phyloP scores from a whole-genome alignment of 1,140 invertebrate species.

The Drosophila subobscura region DNA sequence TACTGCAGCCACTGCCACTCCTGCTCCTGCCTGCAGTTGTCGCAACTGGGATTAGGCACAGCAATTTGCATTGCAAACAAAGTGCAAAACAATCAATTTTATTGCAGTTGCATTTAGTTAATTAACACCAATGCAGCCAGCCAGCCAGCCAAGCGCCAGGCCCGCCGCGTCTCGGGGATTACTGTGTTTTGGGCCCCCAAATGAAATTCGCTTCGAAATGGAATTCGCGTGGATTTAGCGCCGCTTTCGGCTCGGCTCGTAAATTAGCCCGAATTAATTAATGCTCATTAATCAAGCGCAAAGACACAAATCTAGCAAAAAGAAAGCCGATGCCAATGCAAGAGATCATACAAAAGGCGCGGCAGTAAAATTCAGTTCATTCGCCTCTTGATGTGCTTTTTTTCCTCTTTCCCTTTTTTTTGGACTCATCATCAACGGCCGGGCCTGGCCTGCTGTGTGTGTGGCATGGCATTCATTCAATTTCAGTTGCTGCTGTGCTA shows the following conservation, averaged over 20 bases:
- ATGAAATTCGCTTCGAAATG: constrained; percentile 43
- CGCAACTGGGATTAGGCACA: constrained; percentile 62
- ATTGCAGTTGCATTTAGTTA: constrained; percentile 82
- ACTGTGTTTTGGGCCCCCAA: constrained; percentile 15
- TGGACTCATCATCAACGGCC: constrained; percentile 29
- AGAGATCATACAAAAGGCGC: constrained; percentile 65
- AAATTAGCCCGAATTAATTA: constrained; percentile 80
- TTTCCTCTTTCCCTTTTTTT: neutral
- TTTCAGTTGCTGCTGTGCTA: constrained; percentile 38
- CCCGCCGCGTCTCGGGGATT: too few species aligned
- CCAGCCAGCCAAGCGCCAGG: constrained; percentile 13
- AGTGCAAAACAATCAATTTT: constrained; percentile 82
- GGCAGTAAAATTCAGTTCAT: constrained; percentile 31
- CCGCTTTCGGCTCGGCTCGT: constrained; percentile 15
- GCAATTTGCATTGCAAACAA: constrained; percentile 82
- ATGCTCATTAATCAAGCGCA: constrained; percentile 75
- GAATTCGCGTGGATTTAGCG: constrained; percentile 23
- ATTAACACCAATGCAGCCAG: constrained; percentile 73
- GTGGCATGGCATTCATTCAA: constrained; percentile 52
- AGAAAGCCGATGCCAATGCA: constrained; percentile 27
- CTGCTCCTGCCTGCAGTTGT: neutral
- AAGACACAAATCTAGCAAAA: constrained; percentile 44
- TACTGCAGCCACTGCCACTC: too few species aligned
- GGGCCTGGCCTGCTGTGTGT: constrained; percentile 12
- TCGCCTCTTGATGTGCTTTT: constrained; percentile 24